Evolutionary conservation across 1,140 invertebrate species (phyloP).

Genomic region (Asbolus verrucosus): DNA sequence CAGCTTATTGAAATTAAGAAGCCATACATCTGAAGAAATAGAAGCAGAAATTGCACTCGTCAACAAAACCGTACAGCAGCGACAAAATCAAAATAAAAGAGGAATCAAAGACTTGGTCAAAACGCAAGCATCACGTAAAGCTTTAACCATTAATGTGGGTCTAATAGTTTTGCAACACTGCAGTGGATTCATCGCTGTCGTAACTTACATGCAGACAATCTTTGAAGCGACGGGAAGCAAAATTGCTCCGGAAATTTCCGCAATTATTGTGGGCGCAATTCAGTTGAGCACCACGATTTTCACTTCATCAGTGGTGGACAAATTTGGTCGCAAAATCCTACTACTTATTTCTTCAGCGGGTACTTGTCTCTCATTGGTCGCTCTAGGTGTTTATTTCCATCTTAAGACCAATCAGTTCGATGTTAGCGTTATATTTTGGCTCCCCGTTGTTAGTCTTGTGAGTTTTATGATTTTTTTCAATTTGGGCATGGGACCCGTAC

Average conservation of each 20-base stretch:
- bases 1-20: slow-evolving; percentile 74
- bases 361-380: slow-evolving; percentile 64
- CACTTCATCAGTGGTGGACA: slow-evolving; percentile 79
- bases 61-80: slow-evolving; percentile 57
- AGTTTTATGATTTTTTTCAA: slow-evolving; percentile 57
- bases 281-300: slow-evolving; percentile 74
- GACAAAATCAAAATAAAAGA: slow-evolving; percentile 58
- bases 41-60: slow-evolving; percentile 64
- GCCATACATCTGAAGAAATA: slow-evolving; percentile 60
- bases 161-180: slow-evolving; percentile 81
- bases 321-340: slow-evolving; percentile 77
- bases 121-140: slow-evolving; percentile 67
- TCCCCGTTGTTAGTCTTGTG: slow-evolving; percentile 57
- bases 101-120: slow-evolving; percentile 67
- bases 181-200: slow-evolving; percentile 83
- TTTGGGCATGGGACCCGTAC: slow-evolving; percentile 80
- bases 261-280: slow-evolving; percentile 82
- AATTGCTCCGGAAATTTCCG: slow-evolving; percentile 70
- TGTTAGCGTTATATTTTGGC: slow-evolving; percentile 56
- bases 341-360: slow-evolving; percentile 77
- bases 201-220: slow-evolving; percentile 82
- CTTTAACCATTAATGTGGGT: slow-evolving; percentile 75
- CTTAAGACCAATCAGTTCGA: slow-evolving; percentile 52
- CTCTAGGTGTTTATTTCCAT: slow-evolving; percentile 59
- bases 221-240: slow-evolving; percentile 72